Base-by-base conservation (phyloP, 2,113 vertebrate genomes). In the Tragelaphus imberbis region DNA sequence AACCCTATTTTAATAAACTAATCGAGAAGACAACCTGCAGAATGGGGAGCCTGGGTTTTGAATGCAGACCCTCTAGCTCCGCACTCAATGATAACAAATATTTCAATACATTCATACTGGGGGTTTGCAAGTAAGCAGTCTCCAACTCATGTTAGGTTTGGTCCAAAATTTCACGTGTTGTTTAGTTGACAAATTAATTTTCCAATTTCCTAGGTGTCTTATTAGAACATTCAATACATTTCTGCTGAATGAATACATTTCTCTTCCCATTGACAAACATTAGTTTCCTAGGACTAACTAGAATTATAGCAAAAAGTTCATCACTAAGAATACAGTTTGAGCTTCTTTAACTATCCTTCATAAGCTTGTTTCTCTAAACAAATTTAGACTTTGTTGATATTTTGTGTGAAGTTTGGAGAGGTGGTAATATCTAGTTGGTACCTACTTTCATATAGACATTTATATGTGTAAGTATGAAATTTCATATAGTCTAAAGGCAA, bases 211-310 rank as follows among this genome's bases (percentile, higher is more conserved):
- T 10, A 21, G 1, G 7, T 47, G 82, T 59, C 44, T 75, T 53
- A 5, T 77, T 27, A 81, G 15, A 47, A 27, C 25, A 17, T 51
- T 56, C n/a, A 81, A 44, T 51, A 82, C 27, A 25, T 85, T 49
- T 91, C 58, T 85, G 28, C 14, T 16, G 9, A 93, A 88, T 93
- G 71, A 75, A 65, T 61, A 23, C 19, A 40, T 65, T 94, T 59
- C 16, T 65, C 63, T 79, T 88, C 21, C 27, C 17, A 65, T 17
- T 36, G 81, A 91, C n/a, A 88, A 82, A 55, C 33, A 55, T 1
- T 53, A 65, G 59, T 27, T 19, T 68, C 84, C 17, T 17, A 27
- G 25, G 8, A 79, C 7, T 11, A 84, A 61, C 59, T 28, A 27
- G 40, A 40, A 84, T 27, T 27, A 44, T 10, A 86, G 21, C 65